Conservation (phyloP, 2,888 invertebrate species). For the Prosapia bicincta region DNA sequence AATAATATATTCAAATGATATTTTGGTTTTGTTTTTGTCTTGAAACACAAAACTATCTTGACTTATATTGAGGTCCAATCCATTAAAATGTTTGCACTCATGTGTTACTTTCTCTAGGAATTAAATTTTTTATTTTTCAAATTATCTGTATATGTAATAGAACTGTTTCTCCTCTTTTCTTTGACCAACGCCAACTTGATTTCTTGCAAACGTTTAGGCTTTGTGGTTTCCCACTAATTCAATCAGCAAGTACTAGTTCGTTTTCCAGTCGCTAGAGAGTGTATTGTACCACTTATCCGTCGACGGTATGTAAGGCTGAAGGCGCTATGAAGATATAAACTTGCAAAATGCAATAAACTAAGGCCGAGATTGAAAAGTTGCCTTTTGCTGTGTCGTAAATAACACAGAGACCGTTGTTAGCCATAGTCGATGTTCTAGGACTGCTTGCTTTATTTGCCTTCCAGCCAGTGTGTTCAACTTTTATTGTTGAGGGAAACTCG, state of each 20-base stretch:
- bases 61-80: too few relatives aligned
- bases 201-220: too few relatives aligned
- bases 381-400: not conserved
- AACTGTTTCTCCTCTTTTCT: too few relatives aligned
- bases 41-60: too few relatives aligned
- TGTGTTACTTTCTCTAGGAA: too few relatives aligned
- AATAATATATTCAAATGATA: too few relatives aligned
- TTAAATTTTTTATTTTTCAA: too few relatives aligned
- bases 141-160: too few relatives aligned
- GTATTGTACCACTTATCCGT: not conserved
- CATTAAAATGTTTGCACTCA: too few relatives aligned
- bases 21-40: too few relatives aligned
- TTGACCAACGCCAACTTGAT: too few relatives aligned
- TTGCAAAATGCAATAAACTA: not conserved
- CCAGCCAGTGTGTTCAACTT: not conserved
- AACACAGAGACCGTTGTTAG: not conserved
- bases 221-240: too few relatives aligned
- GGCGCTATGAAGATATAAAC: not conserved
- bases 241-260: not conserved
- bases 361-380: not conserved
- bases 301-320: not conserved
- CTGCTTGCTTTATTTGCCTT: not conserved
- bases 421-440: not conserved
- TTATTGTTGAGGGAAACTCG: not conserved
- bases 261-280: not conserved